Percentiles rank a stretch among this genome's conserved stretches.
Conservation (phyloP, 2,797 vertebrate genomes). For the Coracias cyanogaster region DNA sequence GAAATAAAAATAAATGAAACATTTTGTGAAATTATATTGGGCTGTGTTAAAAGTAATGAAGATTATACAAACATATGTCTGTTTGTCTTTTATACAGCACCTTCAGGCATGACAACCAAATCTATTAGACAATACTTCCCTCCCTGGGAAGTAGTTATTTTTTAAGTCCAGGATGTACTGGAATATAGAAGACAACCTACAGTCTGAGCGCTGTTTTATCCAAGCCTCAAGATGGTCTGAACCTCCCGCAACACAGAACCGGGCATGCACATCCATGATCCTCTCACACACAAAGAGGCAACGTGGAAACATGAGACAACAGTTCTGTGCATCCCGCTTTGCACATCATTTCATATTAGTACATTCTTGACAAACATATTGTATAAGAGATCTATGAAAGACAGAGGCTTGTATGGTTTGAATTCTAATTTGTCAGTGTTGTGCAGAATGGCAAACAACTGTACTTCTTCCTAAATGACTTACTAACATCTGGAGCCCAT, state of each 20-base stretch:
- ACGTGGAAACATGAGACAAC: background rate
- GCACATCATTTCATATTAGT: background rate
- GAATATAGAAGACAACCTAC: background rate
- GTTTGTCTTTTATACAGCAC: slow-evolving; percentile 77
- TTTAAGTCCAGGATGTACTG: slow-evolving; percentile 2
- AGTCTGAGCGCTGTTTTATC: background rate
- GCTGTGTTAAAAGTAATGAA: slow-evolving; percentile 80
- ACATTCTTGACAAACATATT: slow-evolving; percentile 1
- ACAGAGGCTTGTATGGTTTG: slow-evolving; percentile 58
- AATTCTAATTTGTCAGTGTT: slow-evolving; percentile 46
- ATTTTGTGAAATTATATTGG: slow-evolving; percentile 83
- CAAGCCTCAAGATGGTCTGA: background rate
- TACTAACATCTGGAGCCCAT: slow-evolving; percentile 42
- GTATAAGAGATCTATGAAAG: background rate
- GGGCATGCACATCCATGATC: background rate
- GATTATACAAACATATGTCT: slow-evolving; percentile 79
- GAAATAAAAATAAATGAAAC: slow-evolving; percentile 86
- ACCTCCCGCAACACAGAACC: background rate
- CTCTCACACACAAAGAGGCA: background rate
- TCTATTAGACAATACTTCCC: slow-evolving; percentile 43
- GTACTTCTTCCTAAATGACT: slow-evolving; percentile 45
- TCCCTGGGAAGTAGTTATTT: slow-evolving; percentile 29
- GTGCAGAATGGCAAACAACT: slow-evolving; percentile 46
- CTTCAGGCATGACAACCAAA: slow-evolving; percentile 64
- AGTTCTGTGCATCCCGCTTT: background rate